Evolutionary conservation across 2,888 invertebrate genomes (phyloP).

Genomic region (Drosophila nr. medialis): DNA sequence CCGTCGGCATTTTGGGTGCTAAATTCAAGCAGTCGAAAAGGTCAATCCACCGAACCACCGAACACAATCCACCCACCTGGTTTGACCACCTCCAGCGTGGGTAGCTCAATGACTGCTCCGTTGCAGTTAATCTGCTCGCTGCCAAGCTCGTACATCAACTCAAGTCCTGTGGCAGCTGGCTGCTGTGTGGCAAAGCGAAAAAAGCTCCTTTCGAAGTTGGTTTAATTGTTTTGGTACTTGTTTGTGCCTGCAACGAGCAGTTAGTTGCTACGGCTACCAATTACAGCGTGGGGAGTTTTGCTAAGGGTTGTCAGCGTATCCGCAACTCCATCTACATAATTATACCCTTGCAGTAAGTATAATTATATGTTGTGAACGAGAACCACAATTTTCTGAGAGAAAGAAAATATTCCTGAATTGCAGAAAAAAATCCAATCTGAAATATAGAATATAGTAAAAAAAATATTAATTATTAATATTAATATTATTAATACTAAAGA

Average conservation of each 20-base stretch:
- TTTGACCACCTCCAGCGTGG: slow-evolving; percentile 82
- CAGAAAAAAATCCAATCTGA: no score
- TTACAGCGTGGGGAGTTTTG: not conserved
- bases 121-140: slow-evolving; percentile 77
- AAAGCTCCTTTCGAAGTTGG: slow-evolving; percentile 31
- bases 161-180: not conserved
- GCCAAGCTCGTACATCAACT: slow-evolving; percentile 71
- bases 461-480: no score
- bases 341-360: not conserved
- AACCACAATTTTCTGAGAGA: not conserved
- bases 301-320: slow-evolving; percentile 35
- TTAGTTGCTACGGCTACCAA: slow-evolving; percentile 49
- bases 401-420: not conserved
- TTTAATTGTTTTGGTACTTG: slow-evolving; percentile 3
- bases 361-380: no score
- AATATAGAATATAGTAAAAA: no score
- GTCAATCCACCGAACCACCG: not conserved
- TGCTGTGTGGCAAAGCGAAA: slow-evolving; percentile 4
- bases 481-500: no score
- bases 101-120: slow-evolving; percentile 73
- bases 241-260: not conserved
- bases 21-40: slow-evolving; percentile 9
- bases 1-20: slow-evolving; percentile 81
- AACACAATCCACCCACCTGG: slow-evolving; percentile 56
- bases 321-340: not conserved